These are phyloP conservation scores for Ridgeia piscesae DNA, from an alignment of 1,140 invertebrate species.

Conservation along the genomic window DNA sequence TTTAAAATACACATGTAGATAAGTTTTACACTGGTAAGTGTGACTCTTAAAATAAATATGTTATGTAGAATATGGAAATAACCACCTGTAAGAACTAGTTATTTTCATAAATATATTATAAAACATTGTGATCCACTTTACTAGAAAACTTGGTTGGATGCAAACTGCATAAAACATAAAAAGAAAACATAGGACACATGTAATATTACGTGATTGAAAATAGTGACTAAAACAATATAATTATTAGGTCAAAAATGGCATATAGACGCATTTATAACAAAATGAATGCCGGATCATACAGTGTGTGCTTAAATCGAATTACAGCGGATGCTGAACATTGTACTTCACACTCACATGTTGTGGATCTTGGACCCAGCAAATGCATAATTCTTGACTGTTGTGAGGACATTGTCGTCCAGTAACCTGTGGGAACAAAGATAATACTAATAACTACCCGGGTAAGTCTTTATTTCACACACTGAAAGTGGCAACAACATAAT, in stretches of 20 bases:
- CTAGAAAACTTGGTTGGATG: not conserved
- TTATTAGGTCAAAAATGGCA: no score
- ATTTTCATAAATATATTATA: not conserved
- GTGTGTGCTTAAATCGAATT: not conserved
- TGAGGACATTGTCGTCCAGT: constrained; percentile 49
- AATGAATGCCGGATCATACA: no score
- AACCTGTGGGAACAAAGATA: not conserved
- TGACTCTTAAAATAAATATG: not conserved
- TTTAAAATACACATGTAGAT: not conserved
- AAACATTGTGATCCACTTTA: not conserved
- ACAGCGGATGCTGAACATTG: not conserved
- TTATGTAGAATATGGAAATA: not conserved
- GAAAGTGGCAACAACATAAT: constrained; percentile 34
- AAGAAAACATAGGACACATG: no score
- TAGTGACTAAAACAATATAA: no score
- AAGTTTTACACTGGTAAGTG: not conserved
- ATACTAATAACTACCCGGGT: no score
- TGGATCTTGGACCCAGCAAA: constrained; percentile 69
- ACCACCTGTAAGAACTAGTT: not conserved
- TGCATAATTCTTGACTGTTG: constrained; percentile 64
- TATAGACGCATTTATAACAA: no score
- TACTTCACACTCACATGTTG: constrained; percentile 65
- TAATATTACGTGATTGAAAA: no score
- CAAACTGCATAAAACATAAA: not conserved
- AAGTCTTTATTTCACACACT: not conserved